phyloP scores from a whole-genome alignment of 2,113 vertebrate species.

The Natator depressus region DNA sequence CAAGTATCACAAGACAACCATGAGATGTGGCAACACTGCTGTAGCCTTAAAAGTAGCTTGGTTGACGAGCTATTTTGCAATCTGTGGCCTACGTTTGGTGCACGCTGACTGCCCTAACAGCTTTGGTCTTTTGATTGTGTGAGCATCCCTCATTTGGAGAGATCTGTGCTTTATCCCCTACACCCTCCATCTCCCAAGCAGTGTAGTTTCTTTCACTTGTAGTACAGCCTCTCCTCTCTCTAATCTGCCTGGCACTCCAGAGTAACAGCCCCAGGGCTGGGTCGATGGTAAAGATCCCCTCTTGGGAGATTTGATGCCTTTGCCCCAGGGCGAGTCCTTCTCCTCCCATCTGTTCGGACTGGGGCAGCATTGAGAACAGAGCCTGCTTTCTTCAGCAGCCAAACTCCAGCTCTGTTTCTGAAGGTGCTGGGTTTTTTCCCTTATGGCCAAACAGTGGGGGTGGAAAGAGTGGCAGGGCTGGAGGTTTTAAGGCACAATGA shows the following conservation, averaged over 20 bases:
- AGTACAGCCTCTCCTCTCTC: neutral
- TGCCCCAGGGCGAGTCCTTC: neutral
- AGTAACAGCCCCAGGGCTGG: neutral
- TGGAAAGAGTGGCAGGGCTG: neutral
- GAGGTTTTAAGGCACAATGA: neutral
- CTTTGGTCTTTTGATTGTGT: neutral
- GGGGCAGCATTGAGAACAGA: neutral
- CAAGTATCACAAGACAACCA: neutral
- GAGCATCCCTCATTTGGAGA: accelerated
- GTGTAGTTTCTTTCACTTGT: neutral
- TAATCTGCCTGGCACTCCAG: neutral
- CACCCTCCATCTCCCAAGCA: neutral
- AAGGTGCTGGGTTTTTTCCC: neutral
- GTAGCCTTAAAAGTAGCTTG: neutral
- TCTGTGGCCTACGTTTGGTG: neutral
- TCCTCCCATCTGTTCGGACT: constrained; percentile 15
- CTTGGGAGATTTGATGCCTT: neutral
- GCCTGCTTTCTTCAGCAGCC: neutral
- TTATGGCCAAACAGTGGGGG: neutral
- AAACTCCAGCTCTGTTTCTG: accelerated
- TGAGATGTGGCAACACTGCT: neutral
- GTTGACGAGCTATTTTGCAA: neutral
- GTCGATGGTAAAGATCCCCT: neutral
- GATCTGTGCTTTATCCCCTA: neutral
- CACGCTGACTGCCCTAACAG: accelerated